Percentiles rank a stretch among this genome's conserved stretches.
These are phyloP conservation scores for Plectropomus leopardus DNA, from an alignment of 2,113 vertebrate species.

Conservation along the genomic window DNA sequence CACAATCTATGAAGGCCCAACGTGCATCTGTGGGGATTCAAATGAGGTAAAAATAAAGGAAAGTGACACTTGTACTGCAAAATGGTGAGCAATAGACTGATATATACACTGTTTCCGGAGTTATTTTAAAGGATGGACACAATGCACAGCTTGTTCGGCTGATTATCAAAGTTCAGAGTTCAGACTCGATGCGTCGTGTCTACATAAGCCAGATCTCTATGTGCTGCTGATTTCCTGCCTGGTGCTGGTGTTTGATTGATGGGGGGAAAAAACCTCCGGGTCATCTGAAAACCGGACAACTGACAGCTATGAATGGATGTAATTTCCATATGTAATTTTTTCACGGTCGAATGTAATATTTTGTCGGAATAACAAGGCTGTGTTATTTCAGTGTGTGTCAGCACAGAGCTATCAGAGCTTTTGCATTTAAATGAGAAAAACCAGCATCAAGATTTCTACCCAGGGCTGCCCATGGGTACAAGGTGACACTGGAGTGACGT, in stretches of 20 bases:
- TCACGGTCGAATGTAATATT: not conserved
- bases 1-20: not conserved
- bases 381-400: conserved; percentile 9
- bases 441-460: conserved; percentile 35
- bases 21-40: not conserved
- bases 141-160: not conserved
- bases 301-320: conserved; percentile 24
- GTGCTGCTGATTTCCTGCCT: conserved; percentile 17
- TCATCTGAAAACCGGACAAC: conserved; percentile 24
- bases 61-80: not conserved
- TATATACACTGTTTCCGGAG: not conserved
- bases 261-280: conserved; percentile 17
- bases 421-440: conserved; percentile 41
- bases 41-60: not conserved
- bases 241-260: conserved; percentile 6
- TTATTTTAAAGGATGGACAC: not conserved
- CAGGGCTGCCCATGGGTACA: too few relatives aligned
- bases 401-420: too few relatives aligned
- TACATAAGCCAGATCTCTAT: not conserved
- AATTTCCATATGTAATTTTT: conserved; percentile 37
- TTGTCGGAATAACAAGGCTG: conserved; percentile 1
- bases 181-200: not conserved
- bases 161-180: conserved; percentile 17
- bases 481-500: too few relatives aligned
- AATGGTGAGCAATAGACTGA: not conserved